Base-by-base conservation (phyloP, 2,113 vertebrate genomes). In the Murina feae region DNA sequence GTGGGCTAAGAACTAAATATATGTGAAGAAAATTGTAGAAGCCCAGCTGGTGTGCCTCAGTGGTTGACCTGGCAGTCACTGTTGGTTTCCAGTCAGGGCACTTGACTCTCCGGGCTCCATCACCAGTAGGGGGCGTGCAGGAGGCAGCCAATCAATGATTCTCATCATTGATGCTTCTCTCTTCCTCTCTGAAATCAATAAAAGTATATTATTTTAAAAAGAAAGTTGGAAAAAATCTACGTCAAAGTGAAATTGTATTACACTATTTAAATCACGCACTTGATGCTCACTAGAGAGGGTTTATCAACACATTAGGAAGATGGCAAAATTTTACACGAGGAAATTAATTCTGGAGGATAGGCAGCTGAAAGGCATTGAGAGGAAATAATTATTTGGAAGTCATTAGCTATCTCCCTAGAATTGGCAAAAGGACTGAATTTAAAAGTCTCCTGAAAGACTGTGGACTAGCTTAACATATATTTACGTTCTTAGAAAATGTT, bases 401-500 rank as follows among this genome's bases (percentile, higher is more conserved):
- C 66, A 80, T 6, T 20, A 78, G 63, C 30, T 82, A 68, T 10
- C 51, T 79, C 76, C n/a, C 35, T 49, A 78, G 66, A 66, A 23
- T 23, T 90, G 82, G 89, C 88, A 92, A 89, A 86, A 78, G 6
- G 69, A 49, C 60, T 90, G 63, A 90, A 72, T 90, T 87, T 47
- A n/a, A 63, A 93, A 95, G 37, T 83, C 28, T 92, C 32, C 63
- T 16, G 47, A 83, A 85, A 91, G n/a, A 76, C 60, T n/a, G 6
- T 13, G 74, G 39, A 53, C 72, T 71, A 53, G 5, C 23, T 95
- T 72, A 30, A 75, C 86, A 82, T 74, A 42, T 90, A 78, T 69
- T 88, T 69, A 82, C 74, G 35, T 32, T 69, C 51, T 30, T n/a
- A 92, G 68, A 90, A 86, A 86, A n/a, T 71, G 75, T 86, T 78